Percentiles rank a stretch among this genome's conserved stretches.
These are phyloP conservation scores for Macrophya annulata DNA, from an alignment of 2,888 invertebrate species.

Conservation along the genomic window DNA sequence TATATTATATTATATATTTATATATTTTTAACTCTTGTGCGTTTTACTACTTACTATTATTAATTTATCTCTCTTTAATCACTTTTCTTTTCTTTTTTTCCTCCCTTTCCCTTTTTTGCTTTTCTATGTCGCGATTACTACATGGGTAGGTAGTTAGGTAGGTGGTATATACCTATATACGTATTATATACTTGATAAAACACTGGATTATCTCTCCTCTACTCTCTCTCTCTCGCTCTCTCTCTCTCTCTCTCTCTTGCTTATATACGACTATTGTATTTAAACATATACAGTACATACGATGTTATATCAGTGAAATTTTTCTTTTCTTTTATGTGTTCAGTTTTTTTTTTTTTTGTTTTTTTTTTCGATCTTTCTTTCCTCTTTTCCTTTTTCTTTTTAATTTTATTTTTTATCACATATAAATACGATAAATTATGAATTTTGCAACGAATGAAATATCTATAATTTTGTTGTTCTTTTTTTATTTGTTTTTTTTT, in stretches of 20 bases:
- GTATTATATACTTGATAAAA: conserved; percentile 8
- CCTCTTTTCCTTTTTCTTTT: background rate
- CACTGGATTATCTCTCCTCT: conserved; percentile 5
- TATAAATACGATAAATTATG: too few species aligned
- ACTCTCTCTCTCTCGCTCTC: too few species aligned
- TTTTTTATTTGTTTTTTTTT: background rate
- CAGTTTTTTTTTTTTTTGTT: too few species aligned
- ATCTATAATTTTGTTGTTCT: background rate
- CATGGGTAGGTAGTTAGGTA: background rate
- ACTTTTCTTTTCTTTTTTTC: background rate
- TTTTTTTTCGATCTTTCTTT: too few species aligned
- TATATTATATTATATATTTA: background rate
- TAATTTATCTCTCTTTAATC: too few species aligned
- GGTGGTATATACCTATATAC: background rate
- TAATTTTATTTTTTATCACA: background rate
- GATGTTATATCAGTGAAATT: background rate
- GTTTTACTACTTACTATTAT: background rate
- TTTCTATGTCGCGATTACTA: background rate
- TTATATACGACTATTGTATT: too few species aligned
- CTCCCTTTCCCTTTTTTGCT: background rate
- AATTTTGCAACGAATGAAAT: background rate
- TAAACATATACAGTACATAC: background rate
- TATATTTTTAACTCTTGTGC: background rate
- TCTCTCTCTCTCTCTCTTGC: too few species aligned
- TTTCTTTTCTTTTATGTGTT: background rate